Conservation (phyloP, 2,797 vertebrate species). For the Nannoperca obscura region DNA sequence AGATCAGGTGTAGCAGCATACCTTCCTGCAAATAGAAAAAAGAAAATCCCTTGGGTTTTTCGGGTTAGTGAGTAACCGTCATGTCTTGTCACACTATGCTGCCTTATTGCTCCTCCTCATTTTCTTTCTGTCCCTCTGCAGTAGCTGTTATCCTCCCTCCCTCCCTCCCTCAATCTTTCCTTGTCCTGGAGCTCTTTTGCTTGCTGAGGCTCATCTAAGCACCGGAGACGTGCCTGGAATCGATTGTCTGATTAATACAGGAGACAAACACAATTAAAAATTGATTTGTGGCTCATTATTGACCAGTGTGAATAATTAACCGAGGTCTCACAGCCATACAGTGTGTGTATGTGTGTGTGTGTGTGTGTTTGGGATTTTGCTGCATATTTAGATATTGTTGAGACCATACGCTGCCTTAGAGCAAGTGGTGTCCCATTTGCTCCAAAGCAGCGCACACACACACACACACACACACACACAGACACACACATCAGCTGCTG, state of each 20-base stretch:
- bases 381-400: neutral
- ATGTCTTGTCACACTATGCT: slow-evolving; percentile 30
- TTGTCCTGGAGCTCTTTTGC: slow-evolving; percentile 38
- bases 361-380: neutral
- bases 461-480: too few relatives aligned
- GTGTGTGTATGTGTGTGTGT: slow-evolving; percentile 6
- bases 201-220: slow-evolving; percentile 44
- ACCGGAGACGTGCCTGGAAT: slow-evolving; percentile 63
- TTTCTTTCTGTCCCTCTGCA: slow-evolving; percentile 21
- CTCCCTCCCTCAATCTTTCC: slow-evolving; percentile 29
- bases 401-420: neutral
- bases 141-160: slow-evolving; percentile 20
- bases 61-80: slow-evolving; percentile 18
- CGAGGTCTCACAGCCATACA: slow-evolving; percentile 44
- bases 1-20: slow-evolving; percentile 33
- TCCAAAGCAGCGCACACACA: neutral
- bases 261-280: slow-evolving; percentile 80
- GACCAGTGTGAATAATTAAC: slow-evolving; percentile 77
- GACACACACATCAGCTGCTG: neutral
- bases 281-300: slow-evolving; percentile 75
- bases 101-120: slow-evolving; percentile 15
- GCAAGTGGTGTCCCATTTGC: neutral
- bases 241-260: slow-evolving; percentile 72
- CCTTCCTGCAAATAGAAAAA: slow-evolving; percentile 33
- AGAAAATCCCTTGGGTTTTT: slow-evolving; percentile 8